Percentiles rank a stretch among this genome's conserved stretches.
phyloP scores from a whole-genome alignment of 2,888 invertebrate species.

The Brassicogethes aeneus region DNA sequence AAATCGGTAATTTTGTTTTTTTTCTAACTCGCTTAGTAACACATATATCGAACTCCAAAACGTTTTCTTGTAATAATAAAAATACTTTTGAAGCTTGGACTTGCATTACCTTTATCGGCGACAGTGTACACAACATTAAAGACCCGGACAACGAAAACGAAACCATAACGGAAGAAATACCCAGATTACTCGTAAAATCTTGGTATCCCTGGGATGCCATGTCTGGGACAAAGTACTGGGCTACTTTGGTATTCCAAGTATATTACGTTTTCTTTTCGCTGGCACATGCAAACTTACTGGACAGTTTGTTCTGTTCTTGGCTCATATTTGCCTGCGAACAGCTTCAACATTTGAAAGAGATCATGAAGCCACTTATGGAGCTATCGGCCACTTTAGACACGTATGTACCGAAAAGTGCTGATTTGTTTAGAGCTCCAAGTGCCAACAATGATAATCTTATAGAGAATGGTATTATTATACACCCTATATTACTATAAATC shows the following conservation, averaged over 20 bases:
- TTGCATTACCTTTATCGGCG: conserved; percentile 70
- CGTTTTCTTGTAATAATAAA: no score
- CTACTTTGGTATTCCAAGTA: conserved; percentile 46
- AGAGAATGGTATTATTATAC: conserved; percentile 22
- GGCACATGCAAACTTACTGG: conserved; percentile 47
- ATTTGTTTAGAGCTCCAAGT: conserved; percentile 54
- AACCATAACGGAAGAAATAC: conserved; percentile 57
- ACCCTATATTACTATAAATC: neutral
- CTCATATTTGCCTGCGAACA: conserved; percentile 80
- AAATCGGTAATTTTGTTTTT: no score
- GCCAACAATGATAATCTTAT: conserved; percentile 32
- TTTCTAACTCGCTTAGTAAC: no score
- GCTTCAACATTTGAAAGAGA: conserved; percentile 74
- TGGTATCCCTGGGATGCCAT: conserved; percentile 74
- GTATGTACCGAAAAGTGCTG: conserved; percentile 63
- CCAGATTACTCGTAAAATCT: conserved; percentile 63
- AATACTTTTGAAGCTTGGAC: conserved; percentile 62
- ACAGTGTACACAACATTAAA: conserved; percentile 57
- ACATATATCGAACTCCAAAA: no score
- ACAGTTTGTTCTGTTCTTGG: conserved; percentile 78
- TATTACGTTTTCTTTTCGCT: conserved; percentile 40
- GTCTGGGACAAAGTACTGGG: conserved; percentile 57
- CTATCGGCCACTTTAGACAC: conserved; percentile 75
- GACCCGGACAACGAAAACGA: conserved; percentile 64
- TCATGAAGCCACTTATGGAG: conserved; percentile 82